phyloP scores from a whole-genome alignment of 2,888 invertebrate species.

The Erannis defoliaria region DNA sequence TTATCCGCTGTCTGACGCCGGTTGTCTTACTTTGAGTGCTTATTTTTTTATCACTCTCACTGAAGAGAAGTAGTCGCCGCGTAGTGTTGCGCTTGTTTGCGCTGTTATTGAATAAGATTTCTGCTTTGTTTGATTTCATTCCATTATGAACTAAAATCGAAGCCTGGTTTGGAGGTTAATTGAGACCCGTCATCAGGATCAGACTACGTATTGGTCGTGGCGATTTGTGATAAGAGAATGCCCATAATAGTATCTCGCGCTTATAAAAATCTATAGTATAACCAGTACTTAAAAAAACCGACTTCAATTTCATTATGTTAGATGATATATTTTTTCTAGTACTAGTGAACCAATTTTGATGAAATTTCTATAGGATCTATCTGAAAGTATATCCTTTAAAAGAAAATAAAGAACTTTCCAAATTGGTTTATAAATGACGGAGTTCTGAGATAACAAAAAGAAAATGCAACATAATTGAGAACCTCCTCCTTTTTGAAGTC shows the following conservation, averaged over 20 bases:
- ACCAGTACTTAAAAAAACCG: no score
- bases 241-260: not conserved
- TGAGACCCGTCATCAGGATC: not conserved
- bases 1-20: slow-evolving; percentile 15
- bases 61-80: slow-evolving; percentile 17
- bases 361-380: no score
- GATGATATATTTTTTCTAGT: no score
- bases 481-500: no score
- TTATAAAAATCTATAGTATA: no score
- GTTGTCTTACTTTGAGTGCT: slow-evolving; percentile 16
- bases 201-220: not conserved
- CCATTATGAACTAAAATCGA: not conserved
- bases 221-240: not conserved
- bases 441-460: no score
- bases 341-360: no score
- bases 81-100: slow-evolving; percentile 26
- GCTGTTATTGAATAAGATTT: slow-evolving; percentile 7
- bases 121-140: not conserved
- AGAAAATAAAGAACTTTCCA: no score
- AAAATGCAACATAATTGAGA: no score
- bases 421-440: no score
- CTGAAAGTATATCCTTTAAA: no score
- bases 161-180: not conserved
- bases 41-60: slow-evolving; percentile 11
- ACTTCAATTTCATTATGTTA: no score